A percentile compares a stretch with the other conserved stretches of the same genome.
phyloP scores from a whole-genome alignment of 2,797 vertebrate species.

The Labroides dimidiatus region DNA sequence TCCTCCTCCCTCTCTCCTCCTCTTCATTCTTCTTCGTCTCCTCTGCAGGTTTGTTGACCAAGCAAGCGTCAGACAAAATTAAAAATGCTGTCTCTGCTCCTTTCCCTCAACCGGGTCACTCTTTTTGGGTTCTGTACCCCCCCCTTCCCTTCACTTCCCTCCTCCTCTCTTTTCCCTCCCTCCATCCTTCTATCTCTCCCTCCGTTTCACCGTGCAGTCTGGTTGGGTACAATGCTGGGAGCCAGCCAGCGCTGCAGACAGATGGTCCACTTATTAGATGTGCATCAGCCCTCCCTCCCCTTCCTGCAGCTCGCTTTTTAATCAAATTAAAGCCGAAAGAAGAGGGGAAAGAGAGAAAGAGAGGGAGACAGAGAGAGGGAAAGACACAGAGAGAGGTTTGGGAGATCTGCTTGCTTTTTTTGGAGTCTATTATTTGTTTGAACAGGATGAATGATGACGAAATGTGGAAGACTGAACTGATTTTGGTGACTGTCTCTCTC shows the following conservation, averaged over 20 bases:
- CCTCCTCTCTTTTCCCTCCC: neutral
- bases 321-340: slow-evolving; percentile 96
- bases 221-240: slow-evolving; percentile 94
- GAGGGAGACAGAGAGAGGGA: slow-evolving; percentile 29
- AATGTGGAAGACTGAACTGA: slow-evolving; percentile 62
- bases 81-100: slow-evolving; percentile 81
- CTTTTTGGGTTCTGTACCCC: slow-evolving; percentile 39
- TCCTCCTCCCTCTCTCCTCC: neutral
- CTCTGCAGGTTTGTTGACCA: slow-evolving; percentile 78
- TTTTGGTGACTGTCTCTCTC: slow-evolving; percentile 13
- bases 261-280: slow-evolving; percentile 99
- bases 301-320: slow-evolving; percentile 98
- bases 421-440: slow-evolving; percentile 73
- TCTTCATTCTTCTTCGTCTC: slow-evolving; percentile 43
- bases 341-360: slow-evolving; percentile 68
- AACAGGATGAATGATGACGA: slow-evolving; percentile 74
- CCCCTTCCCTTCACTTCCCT: neutral
- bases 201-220: slow-evolving; percentile 80
- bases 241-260: slow-evolving; percentile 94
- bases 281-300: slow-evolving; percentile 93
- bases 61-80: slow-evolving; percentile 65
- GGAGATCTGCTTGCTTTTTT: slow-evolving; percentile 68
- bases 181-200: slow-evolving; percentile 57
- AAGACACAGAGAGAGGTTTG: slow-evolving; percentile 44
- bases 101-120: slow-evolving; percentile 83